Evolutionary conservation across 2,113 vertebrate species (phyloP).

Genomic region (Eulemur macaco): DNA sequence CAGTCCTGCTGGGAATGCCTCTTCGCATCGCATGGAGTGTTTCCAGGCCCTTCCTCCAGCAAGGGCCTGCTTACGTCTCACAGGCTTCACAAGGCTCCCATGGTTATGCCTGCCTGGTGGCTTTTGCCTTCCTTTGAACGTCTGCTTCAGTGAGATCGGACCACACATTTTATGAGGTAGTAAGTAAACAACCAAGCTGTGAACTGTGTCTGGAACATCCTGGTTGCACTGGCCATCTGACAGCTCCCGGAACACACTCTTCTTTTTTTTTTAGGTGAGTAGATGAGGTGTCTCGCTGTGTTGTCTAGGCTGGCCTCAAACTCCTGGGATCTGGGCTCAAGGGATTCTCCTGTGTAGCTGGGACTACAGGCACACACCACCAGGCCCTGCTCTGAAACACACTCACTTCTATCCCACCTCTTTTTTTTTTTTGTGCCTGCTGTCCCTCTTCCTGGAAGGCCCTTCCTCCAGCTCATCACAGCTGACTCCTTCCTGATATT

Average conservation of each 20-base stretch:
- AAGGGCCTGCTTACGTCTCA: neutral
- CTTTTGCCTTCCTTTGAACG: neutral
- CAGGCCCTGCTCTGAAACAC: neutral
- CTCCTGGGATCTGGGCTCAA: neutral
- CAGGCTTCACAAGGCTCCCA: neutral
- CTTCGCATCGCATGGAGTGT: neutral
- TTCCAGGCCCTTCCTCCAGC: neutral
- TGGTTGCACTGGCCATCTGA: neutral
- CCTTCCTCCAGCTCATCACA: neutral
- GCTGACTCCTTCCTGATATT: neutral
- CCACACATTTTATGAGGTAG: neutral
- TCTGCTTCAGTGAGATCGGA: neutral
- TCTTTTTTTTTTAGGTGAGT: neutral
- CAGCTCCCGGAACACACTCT: neutral
- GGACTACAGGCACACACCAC: neutral
- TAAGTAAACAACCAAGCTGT: neutral
- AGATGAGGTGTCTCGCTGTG: neutral
- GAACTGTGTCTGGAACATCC: neutral
- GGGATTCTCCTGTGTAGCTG: neutral
- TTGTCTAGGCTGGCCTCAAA: neutral
- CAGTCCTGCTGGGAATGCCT: neutral
- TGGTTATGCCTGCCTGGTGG: neutral
- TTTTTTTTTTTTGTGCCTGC: neutral
- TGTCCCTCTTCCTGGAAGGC: neutral
- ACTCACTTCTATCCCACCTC: neutral